phyloP scores from a whole-genome alignment of 2,888 invertebrate genomes.

The Caenorhabditis sp. region DNA sequence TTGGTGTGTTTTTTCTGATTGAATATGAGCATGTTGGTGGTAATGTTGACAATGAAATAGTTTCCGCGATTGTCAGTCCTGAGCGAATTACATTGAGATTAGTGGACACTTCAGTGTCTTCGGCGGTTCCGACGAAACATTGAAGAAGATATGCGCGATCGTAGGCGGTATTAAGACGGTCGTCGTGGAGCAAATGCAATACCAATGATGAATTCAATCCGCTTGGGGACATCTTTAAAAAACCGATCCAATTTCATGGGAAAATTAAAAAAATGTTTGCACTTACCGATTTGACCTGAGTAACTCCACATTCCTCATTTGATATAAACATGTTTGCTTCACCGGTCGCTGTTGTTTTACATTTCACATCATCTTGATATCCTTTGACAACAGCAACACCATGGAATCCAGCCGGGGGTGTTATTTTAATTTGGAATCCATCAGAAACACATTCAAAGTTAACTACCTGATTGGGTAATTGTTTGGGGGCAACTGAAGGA shows the following conservation, averaged over 20 bases:
- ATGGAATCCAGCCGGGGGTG: conserved; percentile 37
- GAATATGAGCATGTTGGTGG: conserved; percentile 68
- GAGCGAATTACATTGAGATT: conserved; percentile 53
- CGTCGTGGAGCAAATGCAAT: conserved; percentile 46
- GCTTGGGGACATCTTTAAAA: conserved; percentile 23
- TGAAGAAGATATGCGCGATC: conserved; percentile 55
- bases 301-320: conserved; percentile 45
- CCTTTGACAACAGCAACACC: conserved; percentile 53
- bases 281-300: conserved; percentile 36
- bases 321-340: conserved; percentile 37
- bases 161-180: conserved; percentile 36
- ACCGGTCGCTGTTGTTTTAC: conserved; percentile 22
- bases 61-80: conserved; percentile 55
- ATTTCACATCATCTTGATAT: conserved; percentile 45
- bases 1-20: conserved; percentile 58
- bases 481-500: background rate
- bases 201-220: conserved; percentile 41
- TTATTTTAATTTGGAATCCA: conserved; percentile 48
- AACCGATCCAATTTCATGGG: background rate
- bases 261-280: background rate
- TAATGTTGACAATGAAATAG: conserved; percentile 58
- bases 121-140: conserved; percentile 41
- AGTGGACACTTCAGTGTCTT: conserved; percentile 54
- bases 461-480: conserved; percentile 13
- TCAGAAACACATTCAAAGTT: conserved; percentile 41